phyloP scores from a whole-genome alignment of 2,797 vertebrate genomes.

The Microtus agrestis region DNA sequence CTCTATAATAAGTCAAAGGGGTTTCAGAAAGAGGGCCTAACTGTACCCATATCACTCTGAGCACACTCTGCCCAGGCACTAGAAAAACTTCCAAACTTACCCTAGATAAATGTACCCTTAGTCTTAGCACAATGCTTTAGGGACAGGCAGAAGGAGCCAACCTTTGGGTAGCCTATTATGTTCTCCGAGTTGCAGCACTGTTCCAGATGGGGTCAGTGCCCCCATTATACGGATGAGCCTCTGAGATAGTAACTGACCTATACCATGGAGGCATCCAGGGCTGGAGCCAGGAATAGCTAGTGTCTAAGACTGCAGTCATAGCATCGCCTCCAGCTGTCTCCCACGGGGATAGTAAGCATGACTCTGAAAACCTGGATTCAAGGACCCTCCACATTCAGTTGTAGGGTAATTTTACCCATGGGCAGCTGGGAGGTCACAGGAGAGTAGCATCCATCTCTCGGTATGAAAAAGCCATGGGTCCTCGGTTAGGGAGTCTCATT shows the following conservation, averaged over 20 bases:
- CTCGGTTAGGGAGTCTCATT: background rate
- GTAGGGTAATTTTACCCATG: background rate
- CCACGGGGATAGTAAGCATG: background rate
- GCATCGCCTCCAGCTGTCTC: background rate
- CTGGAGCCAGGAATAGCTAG: background rate
- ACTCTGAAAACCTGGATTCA: background rate
- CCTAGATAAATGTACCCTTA: background rate
- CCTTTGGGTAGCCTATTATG: fast-evolving
- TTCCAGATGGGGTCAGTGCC: background rate
- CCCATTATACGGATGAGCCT: background rate
- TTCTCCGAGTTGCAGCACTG: background rate
- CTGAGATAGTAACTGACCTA: background rate
- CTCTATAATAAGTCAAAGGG: background rate
- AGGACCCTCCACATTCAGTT: background rate
- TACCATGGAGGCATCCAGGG: too few relatives aligned
- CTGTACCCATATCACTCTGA: background rate
- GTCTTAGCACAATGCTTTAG: background rate
- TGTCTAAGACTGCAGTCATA: background rate
- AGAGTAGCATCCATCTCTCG: background rate
- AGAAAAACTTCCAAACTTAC: background rate
- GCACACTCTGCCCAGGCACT: too few relatives aligned
- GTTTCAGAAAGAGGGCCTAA: background rate
- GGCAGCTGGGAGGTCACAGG: background rate
- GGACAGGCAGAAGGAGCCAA: background rate
- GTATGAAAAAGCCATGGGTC: fast-evolving